A percentile compares a stretch with the other conserved stretches of the same genome.
phyloP scores from a whole-genome alignment of 2,888 invertebrate genomes.

The Microctonus aethiopoides region DNA sequence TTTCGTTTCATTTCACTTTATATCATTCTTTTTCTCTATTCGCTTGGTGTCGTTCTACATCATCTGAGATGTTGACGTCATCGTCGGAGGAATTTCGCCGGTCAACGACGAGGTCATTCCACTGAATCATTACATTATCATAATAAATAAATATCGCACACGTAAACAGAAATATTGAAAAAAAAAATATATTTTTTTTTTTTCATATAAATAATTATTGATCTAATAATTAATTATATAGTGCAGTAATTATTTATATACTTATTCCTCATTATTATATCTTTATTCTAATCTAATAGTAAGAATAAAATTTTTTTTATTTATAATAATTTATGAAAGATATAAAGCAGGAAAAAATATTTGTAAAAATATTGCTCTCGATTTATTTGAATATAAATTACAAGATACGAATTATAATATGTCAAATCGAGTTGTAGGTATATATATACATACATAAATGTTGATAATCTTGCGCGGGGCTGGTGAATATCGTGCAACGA shows the following conservation, averaged over 20 bases:
- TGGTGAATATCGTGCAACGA: conserved; percentile 16
- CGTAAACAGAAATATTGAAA: too few species aligned
- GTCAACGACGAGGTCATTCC: background rate
- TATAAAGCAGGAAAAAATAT: background rate
- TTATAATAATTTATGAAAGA: too few species aligned
- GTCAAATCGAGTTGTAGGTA: background rate
- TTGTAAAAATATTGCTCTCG: too few species aligned
- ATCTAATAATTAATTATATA: too few species aligned
- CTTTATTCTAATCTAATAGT: too few species aligned
- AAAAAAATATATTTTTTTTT: too few species aligned
- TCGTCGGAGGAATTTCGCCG: background rate
- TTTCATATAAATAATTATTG: too few species aligned
- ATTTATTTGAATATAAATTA: background rate
- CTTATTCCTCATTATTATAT: too few species aligned
- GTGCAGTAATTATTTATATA: too few species aligned
- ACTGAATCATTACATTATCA: background rate
- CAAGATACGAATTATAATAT: background rate
- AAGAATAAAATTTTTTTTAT: too few species aligned
- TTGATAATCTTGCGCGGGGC: background rate
- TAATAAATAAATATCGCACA: background rate
- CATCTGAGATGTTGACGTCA: background rate
- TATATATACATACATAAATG: background rate
- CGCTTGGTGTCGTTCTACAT: background rate
- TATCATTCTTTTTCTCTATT: background rate
- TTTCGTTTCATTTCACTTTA: background rate